phyloP scores from a whole-genome alignment of 2,797 vertebrate species.

The Clarias pachynema region DNA sequence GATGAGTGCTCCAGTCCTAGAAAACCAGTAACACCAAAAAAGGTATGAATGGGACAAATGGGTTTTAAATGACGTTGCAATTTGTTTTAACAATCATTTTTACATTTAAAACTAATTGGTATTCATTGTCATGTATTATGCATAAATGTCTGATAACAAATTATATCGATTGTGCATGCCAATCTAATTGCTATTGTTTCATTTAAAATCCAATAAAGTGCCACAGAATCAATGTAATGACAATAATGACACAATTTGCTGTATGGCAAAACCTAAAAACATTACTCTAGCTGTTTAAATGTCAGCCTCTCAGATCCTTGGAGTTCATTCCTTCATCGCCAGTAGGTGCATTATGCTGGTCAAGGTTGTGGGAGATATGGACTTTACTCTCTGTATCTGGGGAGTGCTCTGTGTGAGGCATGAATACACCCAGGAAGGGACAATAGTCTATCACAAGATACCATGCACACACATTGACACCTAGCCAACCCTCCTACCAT shows the following conservation, averaged over 20 bases:
- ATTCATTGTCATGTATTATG: not conserved
- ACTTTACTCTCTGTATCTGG: not conserved
- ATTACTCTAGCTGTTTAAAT: not conserved
- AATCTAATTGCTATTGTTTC: not conserved
- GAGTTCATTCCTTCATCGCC: not conserved
- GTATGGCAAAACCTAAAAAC: not conserved
- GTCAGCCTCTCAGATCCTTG: no score
- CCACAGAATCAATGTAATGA: not conserved
- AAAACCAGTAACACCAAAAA: not conserved
- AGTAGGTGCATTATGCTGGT: not conserved
- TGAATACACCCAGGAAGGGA: not conserved
- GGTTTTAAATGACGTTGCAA: no score
- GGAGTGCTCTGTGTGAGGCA: not conserved
- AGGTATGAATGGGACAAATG: not conserved
- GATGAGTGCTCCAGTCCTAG: not conserved
- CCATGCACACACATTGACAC: not conserved
- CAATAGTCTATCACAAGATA: not conserved
- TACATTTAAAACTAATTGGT: not conserved
- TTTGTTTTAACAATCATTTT: not conserved
- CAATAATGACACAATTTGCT: not conserved
- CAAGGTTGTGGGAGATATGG: not conserved
- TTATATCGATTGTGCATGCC: not conserved
- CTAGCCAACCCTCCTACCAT: not conserved
- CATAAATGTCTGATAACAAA: not conserved
- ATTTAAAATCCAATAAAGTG: not conserved